Percentiles rank a stretch among this genome's conserved stretches.
Evolutionary conservation across 2,797 vertebrate genomes (phyloP).

Genomic region (Valencia hispanica): DNA sequence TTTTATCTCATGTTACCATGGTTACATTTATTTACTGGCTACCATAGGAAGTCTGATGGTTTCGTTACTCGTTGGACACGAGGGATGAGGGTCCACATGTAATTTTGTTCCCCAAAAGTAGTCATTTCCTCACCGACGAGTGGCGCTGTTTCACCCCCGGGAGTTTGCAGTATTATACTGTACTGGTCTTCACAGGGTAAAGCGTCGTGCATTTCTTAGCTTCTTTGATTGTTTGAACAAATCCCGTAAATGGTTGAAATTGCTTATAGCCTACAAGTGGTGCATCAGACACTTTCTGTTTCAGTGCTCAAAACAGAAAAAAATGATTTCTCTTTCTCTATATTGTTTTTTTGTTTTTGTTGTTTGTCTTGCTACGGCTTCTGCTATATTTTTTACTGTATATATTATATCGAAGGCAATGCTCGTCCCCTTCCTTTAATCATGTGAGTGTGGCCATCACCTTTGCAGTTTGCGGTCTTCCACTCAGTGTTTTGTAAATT

Average conservation of each 20-base stretch:
- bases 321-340: neutral
- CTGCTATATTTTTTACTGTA: neutral
- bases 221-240: neutral
- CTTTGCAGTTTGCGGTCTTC: neutral
- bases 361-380: neutral
- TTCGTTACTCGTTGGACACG: neutral
- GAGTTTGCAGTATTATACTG: slow-evolving; percentile 4
- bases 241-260: neutral
- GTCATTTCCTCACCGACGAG: slow-evolving; percentile 49
- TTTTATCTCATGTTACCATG: neutral
- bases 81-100: too few species aligned
- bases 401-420: neutral
- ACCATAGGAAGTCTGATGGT: neutral
- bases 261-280: neutral
- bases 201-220: neutral
- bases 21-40: neutral
- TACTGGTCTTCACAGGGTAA: slow-evolving; percentile 17
- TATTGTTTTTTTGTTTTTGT: neutral
- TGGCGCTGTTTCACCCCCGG: slow-evolving; percentile 68
- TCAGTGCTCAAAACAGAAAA: neutral
- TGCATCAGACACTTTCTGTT: neutral
- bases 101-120: neutral
- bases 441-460: neutral
- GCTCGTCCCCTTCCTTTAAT: neutral
- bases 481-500: neutral